phyloP scores from a whole-genome alignment of 2,888 invertebrate species.

The Drosophila tanythrix region DNA sequence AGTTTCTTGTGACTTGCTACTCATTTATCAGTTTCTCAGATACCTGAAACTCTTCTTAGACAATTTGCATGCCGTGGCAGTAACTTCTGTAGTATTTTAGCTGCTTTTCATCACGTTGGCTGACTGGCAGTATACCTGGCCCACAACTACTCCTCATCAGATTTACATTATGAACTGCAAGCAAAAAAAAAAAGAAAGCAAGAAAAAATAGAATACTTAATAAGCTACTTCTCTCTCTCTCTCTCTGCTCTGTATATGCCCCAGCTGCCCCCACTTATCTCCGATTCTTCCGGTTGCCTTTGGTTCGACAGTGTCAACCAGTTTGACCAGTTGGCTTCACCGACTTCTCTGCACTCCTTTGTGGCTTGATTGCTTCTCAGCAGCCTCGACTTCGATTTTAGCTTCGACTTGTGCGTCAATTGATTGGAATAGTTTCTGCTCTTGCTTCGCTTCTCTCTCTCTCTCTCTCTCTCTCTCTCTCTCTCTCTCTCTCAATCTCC shows the following conservation, averaged over 20 bases:
- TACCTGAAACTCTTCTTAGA: conserved; percentile 36
- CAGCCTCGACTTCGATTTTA: conserved; percentile 35
- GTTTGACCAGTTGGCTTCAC: conserved; percentile 73
- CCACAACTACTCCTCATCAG: conserved; percentile 14
- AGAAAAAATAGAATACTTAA: conserved; percentile 39
- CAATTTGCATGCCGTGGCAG: conserved; percentile 44
- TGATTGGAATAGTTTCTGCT: conserved; percentile 68
- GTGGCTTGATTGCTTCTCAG: conserved; percentile 65
- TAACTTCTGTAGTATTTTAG: conserved; percentile 45
- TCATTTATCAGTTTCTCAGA: conserved; percentile 47
- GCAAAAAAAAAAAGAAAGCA: background rate
- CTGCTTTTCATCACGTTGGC: conserved; percentile 36
- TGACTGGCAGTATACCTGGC: background rate
- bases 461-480: background rate
- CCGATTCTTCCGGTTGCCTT: conserved; percentile 9
- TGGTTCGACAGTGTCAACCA: conserved; percentile 74
- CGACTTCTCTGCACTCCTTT: conserved; percentile 47
- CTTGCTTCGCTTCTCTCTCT: background rate
- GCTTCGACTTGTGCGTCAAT: conserved; percentile 51
- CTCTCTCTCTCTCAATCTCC: background rate
- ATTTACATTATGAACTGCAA: conserved; percentile 43
- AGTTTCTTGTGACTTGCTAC: conserved; percentile 15
- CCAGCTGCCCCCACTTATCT: background rate
- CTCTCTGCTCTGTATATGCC: background rate
- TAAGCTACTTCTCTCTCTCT: conserved; percentile 38